Evolutionary conservation across 2,113 vertebrate species (phyloP).

Genomic region (Deroptyus accipitrinus): DNA sequence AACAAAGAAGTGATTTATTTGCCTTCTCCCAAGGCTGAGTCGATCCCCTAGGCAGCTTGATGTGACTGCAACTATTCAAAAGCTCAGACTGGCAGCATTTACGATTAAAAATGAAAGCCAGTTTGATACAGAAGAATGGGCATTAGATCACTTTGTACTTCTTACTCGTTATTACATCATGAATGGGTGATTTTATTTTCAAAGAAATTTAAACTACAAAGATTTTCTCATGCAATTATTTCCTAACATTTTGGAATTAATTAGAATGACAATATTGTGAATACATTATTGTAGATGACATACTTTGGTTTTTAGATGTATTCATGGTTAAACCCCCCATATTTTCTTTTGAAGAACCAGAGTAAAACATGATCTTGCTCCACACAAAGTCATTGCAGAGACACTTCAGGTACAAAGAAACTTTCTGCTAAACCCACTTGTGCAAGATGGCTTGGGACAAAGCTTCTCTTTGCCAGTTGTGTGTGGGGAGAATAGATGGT

Average conservation of each 20-base stretch:
- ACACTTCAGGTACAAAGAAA: not conserved
- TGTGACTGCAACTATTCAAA: not conserved
- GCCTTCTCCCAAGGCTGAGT: not conserved
- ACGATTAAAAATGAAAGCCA: slow-evolving; percentile 30
- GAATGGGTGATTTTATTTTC: not conserved
- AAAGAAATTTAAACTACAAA: not conserved
- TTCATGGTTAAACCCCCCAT: not conserved
- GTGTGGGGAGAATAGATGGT: not conserved
- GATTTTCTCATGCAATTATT: not conserved
- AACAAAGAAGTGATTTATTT: not conserved
- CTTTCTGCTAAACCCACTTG: not conserved
- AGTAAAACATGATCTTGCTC: not conserved
- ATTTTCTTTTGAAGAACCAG: not conserved
- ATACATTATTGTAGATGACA: not conserved
- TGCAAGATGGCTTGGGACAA: not conserved
- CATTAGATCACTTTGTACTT: not conserved
- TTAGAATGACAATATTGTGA: not conserved
- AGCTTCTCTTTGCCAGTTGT: not conserved
- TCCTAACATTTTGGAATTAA: not conserved
- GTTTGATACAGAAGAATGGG: not conserved
- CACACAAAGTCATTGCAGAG: not conserved
- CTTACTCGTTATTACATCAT: not conserved
- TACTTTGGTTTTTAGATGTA: not conserved
- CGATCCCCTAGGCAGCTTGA: not conserved
- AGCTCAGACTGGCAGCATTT: slow-evolving; percentile 21